Percentiles rank a stretch among this genome's conserved stretches.
These are phyloP conservation scores for Laterallus jamaicensis DNA, from an alignment of 2,113 vertebrate species.

Conservation along the genomic window DNA sequence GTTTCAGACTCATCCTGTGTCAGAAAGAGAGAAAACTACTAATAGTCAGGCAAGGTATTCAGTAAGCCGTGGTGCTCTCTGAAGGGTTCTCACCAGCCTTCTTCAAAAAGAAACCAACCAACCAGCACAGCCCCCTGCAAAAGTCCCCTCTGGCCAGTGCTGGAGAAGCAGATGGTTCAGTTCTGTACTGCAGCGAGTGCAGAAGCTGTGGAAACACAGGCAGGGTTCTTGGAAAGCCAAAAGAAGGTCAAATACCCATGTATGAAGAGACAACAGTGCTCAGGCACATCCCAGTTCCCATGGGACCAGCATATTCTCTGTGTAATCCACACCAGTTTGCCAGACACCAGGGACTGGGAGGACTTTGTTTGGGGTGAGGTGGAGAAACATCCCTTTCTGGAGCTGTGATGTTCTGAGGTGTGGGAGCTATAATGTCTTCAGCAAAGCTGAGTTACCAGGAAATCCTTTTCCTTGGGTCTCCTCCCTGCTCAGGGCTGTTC, in stretches of 20 bases:
- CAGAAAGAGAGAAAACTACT: background rate
- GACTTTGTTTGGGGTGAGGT: background rate
- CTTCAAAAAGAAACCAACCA: background rate
- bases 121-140: background rate
- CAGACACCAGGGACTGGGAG: background rate
- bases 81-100: background rate
- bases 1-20: background rate
- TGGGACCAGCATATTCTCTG: rapidly evolving
- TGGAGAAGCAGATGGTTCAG: background rate
- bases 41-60: background rate
- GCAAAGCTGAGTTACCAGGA: background rate
- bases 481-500: background rate
- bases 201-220: background rate
- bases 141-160: background rate
- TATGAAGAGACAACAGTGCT: rapidly evolving
- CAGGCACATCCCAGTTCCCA: rapidly evolving
- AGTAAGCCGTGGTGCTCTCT: background rate
- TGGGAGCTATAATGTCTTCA: background rate
- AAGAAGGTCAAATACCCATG: rapidly evolving
- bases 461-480: background rate
- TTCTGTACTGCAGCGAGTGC: background rate
- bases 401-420: rapidly evolving
- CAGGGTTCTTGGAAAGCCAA: background rate
- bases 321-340: background rate
- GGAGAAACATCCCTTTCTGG: background rate